Evolutionary conservation across 2,113 vertebrate genomes (phyloP).

Genomic region (Leptodactylus fuscus): DNA sequence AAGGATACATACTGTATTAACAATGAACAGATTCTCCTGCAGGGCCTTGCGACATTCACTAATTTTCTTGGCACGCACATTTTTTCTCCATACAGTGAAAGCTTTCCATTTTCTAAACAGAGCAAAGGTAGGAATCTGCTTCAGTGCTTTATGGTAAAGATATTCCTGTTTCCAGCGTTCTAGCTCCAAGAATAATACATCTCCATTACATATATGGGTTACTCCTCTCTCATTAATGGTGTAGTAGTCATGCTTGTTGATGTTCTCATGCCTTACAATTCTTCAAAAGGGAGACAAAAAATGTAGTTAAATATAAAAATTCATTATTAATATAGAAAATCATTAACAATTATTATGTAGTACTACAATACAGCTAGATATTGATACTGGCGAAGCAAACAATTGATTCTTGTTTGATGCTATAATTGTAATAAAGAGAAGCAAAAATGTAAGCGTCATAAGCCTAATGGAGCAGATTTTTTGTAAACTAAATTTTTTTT

Average conservation of each 20-base stretch:
- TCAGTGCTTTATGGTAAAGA: slow-evolving; percentile 72
- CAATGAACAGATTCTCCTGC: slow-evolving; percentile 74
- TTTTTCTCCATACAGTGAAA: slow-evolving; percentile 80
- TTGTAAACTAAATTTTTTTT: too few species aligned
- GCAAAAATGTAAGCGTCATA: too few species aligned
- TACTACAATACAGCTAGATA: too few species aligned
- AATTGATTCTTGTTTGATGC: too few species aligned
- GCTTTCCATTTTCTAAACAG: slow-evolving; percentile 83
- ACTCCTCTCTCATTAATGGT: slow-evolving; percentile 76
- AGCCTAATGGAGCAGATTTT: too few species aligned
- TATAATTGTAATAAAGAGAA: too few species aligned
- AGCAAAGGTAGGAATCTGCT: slow-evolving; percentile 79
- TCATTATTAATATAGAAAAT: not conserved
- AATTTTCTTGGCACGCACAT: slow-evolving; percentile 77
- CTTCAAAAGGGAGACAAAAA: slow-evolving; percentile 62
- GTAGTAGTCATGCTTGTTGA: slow-evolving; percentile 77
- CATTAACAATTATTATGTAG: not conserved
- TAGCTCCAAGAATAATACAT: slow-evolving; percentile 68
- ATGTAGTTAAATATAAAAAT: not conserved
- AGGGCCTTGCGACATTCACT: slow-evolving; percentile 70
- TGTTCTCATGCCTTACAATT: slow-evolving; percentile 72
- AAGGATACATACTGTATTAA: slow-evolving; percentile 76
- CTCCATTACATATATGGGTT: slow-evolving; percentile 65
- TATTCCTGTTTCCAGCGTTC: slow-evolving; percentile 80
- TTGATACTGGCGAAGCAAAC: too few species aligned